These are phyloP conservation scores for Calameuta pallipes DNA, from an alignment of 2,888 invertebrate species.

Conservation along the genomic window DNA sequence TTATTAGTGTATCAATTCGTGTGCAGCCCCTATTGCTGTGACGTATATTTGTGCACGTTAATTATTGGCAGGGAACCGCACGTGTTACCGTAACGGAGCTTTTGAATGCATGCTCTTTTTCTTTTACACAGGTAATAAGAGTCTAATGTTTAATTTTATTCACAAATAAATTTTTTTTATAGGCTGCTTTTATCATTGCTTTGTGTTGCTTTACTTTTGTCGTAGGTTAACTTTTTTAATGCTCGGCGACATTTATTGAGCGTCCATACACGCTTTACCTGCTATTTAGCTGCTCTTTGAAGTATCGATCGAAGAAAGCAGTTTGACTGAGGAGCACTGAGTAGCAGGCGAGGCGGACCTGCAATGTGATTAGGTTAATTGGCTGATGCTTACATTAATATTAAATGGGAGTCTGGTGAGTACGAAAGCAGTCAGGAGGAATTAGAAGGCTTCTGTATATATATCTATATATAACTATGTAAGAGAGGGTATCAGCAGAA, in stretches of 20 bases:
- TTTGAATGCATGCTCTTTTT: neutral
- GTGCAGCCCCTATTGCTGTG: too few species aligned
- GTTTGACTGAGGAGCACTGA: neutral
- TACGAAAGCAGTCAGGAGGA: neutral
- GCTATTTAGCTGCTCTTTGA: neutral
- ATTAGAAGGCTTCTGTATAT: neutral
- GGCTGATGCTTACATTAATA: conserved; percentile 52
- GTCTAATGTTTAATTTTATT: neutral
- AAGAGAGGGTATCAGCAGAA: neutral
- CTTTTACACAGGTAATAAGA: neutral
- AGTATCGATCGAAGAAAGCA: neutral
- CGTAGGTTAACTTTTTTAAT: neutral
- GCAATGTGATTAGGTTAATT: conserved; percentile 53
- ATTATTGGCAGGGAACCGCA: neutral
- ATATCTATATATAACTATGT: neutral
- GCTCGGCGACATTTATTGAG: neutral
- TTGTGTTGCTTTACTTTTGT: neutral
- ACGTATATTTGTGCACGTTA: neutral
- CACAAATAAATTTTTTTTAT: neutral
- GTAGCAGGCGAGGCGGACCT: neutral
- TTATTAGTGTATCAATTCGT: neutral
- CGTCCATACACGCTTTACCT: neutral
- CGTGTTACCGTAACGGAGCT: neutral
- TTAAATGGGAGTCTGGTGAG: conserved; percentile 42
- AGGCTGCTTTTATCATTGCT: neutral